phyloP scores from a whole-genome alignment of 2,888 invertebrate genomes.

The Lasioglossum marginatum region DNA sequence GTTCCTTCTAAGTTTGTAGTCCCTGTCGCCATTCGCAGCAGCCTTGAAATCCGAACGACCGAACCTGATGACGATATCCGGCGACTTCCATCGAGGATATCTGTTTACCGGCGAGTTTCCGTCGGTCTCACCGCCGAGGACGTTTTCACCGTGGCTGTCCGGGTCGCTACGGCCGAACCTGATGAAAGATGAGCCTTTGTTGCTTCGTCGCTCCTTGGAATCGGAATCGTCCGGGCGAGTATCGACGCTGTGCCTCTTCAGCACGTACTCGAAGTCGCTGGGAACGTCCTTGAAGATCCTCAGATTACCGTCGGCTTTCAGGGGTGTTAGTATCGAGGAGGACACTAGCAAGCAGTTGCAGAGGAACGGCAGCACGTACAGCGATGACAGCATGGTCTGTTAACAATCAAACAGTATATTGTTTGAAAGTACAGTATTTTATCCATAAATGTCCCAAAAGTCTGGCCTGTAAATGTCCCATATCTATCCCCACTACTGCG shows the following conservation, averaged over 20 bases:
- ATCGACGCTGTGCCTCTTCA: conserved; percentile 72
- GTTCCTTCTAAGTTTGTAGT: conserved; percentile 68
- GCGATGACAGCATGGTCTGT: conserved; percentile 72
- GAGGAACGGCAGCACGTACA: conserved; percentile 72
- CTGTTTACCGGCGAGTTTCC: conserved; percentile 60
- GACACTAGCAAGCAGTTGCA: conserved; percentile 71
- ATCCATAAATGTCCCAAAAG: too few species aligned
- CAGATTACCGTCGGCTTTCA: conserved; percentile 66
- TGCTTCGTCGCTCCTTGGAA: conserved; percentile 78
- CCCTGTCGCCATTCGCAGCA: conserved; percentile 33
- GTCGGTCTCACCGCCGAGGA: conserved; percentile 31
- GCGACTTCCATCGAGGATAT: conserved; percentile 65
- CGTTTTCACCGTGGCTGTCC: conserved; percentile 49
- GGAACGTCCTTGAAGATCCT: conserved; percentile 66
- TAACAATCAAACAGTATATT: background rate
- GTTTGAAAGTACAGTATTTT: too few species aligned
- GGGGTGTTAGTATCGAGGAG: conserved; percentile 68
- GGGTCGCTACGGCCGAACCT: conserved; percentile 71
- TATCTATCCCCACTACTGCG: too few species aligned
- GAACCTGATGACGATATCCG: conserved; percentile 81
- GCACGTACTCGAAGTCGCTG: conserved; percentile 75
- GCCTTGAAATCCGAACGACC: conserved; percentile 76
- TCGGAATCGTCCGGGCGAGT: conserved; percentile 70
- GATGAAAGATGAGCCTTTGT: conserved; percentile 78
- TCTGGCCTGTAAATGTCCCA: too few species aligned